Conservation (phyloP, 2,797 vertebrate genomes). For the Micromesistius poutassou region DNA sequence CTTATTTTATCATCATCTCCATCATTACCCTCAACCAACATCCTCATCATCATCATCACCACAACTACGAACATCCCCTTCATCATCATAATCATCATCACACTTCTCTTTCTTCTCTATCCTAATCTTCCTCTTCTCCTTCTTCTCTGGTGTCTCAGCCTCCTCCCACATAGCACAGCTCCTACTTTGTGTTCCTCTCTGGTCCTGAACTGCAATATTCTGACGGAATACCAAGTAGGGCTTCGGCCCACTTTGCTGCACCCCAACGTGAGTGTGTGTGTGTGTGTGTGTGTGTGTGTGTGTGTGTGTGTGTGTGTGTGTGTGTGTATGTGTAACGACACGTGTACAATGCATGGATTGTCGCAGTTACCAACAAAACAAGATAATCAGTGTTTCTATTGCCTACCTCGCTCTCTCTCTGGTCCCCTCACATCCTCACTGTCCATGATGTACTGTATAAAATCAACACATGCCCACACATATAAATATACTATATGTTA, state of each 20-base stretch:
- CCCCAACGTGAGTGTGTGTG: conserved; percentile 34
- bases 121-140: conserved; percentile 33
- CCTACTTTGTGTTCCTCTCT: conserved; percentile 42
- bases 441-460: not conserved
- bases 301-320: conserved; percentile 29
- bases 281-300: conserved; percentile 4
- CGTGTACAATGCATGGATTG: no score
- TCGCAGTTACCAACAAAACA: no score
- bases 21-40: no score
- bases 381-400: no score
- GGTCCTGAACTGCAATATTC: conserved; percentile 45
- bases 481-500: no score
- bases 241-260: conserved; percentile 67
- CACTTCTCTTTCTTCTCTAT: conserved; percentile 18
- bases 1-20: no score
- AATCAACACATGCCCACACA: no score
- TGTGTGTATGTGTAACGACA: not conserved
- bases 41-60: no score
- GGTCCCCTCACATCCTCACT: conserved; percentile 13
- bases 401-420: conserved; percentile 17
- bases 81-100: not conserved
- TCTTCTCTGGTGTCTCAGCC: conserved; percentile 10
- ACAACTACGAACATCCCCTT: no score
- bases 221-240: conserved; percentile 74
- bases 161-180: conserved; percentile 36